These are phyloP conservation scores for Augiades crinisus DNA, from an alignment of 2,888 invertebrate genomes.

Conservation along the genomic window DNA sequence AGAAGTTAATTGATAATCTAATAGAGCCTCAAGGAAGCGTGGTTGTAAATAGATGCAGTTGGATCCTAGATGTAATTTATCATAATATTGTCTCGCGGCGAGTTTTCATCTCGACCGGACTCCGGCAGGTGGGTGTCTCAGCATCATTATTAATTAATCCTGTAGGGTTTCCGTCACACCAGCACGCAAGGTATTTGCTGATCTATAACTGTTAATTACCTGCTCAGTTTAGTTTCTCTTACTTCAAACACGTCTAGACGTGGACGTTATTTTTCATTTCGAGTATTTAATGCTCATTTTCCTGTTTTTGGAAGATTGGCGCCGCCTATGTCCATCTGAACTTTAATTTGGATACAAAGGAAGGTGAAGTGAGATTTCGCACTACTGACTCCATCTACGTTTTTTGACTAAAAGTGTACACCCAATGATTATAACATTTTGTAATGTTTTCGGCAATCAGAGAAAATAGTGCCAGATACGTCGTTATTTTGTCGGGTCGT, in stretches of 20 bases:
- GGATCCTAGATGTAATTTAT: constrained; percentile 59
- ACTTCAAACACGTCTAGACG: constrained; percentile 1
- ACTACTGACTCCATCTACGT: no score
- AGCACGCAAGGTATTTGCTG: constrained; percentile 20
- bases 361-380: no score
- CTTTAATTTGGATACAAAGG: not conserved
- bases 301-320: not conserved
- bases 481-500: constrained; percentile 16
- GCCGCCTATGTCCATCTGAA: not conserved
- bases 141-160: constrained; percentile 61
- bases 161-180: constrained; percentile 43
- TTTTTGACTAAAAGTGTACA: no score
- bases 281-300: not conserved
- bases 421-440: no score
- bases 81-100: constrained; percentile 65
- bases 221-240: constrained; percentile 14
- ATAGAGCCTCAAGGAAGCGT: constrained; percentile 32
- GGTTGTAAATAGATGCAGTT: constrained; percentile 49
- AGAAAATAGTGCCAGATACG: constrained; percentile 12
- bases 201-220: constrained; percentile 19
- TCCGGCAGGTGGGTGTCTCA: constrained; percentile 61
- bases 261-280: not conserved
- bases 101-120: constrained; percentile 50
- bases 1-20: constrained; percentile 48
- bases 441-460: not conserved